Evolutionary conservation across 2,113 vertebrate species (phyloP).

Genomic region (Urocitellus parryii): DNA sequence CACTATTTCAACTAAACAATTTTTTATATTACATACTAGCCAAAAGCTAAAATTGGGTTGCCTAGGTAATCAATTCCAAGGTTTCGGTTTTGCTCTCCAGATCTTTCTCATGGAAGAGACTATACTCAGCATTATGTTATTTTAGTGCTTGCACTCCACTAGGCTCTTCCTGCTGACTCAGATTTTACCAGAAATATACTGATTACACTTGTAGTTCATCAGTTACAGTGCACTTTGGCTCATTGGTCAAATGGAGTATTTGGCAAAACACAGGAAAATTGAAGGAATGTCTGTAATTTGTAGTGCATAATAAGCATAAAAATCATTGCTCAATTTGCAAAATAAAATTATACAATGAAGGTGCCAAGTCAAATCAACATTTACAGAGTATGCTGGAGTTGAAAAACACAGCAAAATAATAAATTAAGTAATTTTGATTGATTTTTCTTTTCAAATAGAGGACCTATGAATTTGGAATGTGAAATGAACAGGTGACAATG

Average conservation of each 20-base stretch:
- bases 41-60: background rate
- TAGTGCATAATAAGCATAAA: slow-evolving; percentile 17
- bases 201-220: background rate
- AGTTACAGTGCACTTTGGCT: slow-evolving; percentile 49
- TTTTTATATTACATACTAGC: background rate
- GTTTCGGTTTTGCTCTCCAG: slow-evolving; percentile 29
- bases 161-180: slow-evolving; percentile 34
- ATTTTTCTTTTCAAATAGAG: background rate
- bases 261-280: slow-evolving; percentile 60
- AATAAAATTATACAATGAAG: background rate
- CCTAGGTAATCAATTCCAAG: background rate
- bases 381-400: background rate
- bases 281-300: background rate
- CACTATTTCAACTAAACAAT: slow-evolving; percentile 20
- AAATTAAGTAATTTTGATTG: background rate
- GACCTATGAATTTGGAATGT: background rate
- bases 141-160: slow-evolving; percentile 16
- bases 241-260: slow-evolving; percentile 32
- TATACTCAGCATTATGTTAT: slow-evolving; percentile 49
- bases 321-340: background rate
- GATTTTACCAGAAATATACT: slow-evolving; percentile 54
- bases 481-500: background rate
- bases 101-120: background rate
- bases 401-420: background rate
- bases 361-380: background rate